Conservation (phyloP, 92 coral and sea anemone species). For the Phenganax marumi region DNA sequence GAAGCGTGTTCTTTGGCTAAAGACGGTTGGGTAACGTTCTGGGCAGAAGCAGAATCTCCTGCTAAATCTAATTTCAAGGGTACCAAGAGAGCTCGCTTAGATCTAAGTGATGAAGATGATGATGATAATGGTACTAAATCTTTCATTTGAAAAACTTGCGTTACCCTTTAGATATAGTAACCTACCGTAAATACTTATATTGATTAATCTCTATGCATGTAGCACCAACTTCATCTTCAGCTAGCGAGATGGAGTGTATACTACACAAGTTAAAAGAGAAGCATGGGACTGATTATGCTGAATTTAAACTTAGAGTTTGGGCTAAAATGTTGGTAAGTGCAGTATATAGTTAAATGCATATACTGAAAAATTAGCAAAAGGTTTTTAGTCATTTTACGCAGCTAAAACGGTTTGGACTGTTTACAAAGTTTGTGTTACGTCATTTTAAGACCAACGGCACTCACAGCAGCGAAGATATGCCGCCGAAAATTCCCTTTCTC, state of each 20-base stretch:
- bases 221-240: background rate
- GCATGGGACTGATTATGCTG: background rate
- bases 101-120: background rate
- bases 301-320: conserved; percentile 27
- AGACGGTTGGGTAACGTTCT: conserved; percentile 25
- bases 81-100: background rate
- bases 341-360: background rate
- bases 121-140: no score
- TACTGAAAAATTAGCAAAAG: background rate
- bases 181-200: background rate
- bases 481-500: conserved; percentile 20
- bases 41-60: conserved; percentile 8
- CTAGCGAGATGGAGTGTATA: background rate
- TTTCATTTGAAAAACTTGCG: background rate
- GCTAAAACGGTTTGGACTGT: background rate
- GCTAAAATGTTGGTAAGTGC: conserved; percentile 27
- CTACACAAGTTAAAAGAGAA: background rate
- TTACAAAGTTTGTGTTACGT: background rate
- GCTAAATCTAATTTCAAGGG: background rate
- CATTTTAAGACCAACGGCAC: background rate
- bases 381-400: background rate
- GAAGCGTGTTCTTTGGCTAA: conserved; percentile 19
- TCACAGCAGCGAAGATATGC: conserved; percentile 16
- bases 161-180: background rate
- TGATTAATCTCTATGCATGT: background rate